A percentile compares a stretch with the other conserved stretches of the same genome.
These are phyloP conservation scores for Cygnus buccinator DNA, from an alignment of 2,113 vertebrate species.

Conservation along the genomic window DNA sequence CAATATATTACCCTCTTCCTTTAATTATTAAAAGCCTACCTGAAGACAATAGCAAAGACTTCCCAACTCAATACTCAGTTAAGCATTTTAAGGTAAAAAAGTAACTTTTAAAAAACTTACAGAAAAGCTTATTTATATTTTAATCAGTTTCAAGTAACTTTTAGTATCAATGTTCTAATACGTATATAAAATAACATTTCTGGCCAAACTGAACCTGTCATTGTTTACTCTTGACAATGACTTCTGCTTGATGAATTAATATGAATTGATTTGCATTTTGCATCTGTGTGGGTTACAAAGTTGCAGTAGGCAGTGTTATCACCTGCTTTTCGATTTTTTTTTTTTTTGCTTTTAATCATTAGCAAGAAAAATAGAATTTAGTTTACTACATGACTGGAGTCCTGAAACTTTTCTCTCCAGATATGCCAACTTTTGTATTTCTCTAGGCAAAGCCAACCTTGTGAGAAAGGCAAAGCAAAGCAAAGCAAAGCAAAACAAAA, in stretches of 20 bases:
- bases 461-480: background rate
- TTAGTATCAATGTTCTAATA: background rate
- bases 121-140: background rate
- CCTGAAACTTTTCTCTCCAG: background rate
- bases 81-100: background rate
- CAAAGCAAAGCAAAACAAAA: background rate
- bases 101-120: background rate
- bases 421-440: background rate
- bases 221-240: background rate
- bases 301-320: background rate
- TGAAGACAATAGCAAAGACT: background rate
- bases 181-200: background rate
- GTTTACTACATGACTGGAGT: background rate
- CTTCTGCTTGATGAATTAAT: background rate
- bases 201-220: background rate
- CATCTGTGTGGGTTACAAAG: background rate
- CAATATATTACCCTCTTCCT: background rate
- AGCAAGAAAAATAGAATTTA: background rate
- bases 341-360: background rate
- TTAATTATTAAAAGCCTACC: background rate
- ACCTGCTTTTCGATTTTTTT: background rate
- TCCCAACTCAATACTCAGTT: background rate
- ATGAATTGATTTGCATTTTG: background rate
- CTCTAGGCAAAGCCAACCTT: background rate
- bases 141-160: background rate